A percentile compares a stretch with the other conserved stretches of the same genome.
Evolutionary conservation across 2,888 invertebrate genomes (phyloP).

Genomic region (Cephus runcator): DNA sequence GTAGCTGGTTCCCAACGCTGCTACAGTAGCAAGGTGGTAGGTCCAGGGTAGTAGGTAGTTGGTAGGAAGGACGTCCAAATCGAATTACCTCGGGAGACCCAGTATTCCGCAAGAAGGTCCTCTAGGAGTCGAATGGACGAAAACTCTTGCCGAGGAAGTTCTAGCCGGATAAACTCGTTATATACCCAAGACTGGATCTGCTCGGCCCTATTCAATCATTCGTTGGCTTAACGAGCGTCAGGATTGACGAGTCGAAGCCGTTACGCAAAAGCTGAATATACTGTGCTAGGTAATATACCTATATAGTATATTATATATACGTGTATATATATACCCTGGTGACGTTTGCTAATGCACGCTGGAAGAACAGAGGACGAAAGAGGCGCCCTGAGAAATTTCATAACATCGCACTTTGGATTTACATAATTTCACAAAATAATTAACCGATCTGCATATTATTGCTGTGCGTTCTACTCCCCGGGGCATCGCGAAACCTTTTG

Average conservation of each 20-base stretch:
- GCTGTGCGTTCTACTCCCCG: conserved; percentile 4
- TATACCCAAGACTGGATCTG: not conserved
- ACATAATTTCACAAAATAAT: conserved; percentile 51
- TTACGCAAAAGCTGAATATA: not conserved
- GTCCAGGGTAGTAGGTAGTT: not conserved
- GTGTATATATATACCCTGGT: not conserved
- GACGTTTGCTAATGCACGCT: not conserved
- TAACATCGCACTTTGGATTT: conserved; percentile 33
- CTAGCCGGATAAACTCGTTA: conserved; percentile 41
- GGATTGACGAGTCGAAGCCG: conserved; percentile 3
- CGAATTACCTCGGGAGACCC: conserved; percentile 51
- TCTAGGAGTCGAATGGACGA: conserved; percentile 29
- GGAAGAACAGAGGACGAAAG: not conserved
- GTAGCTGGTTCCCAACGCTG: conserved; percentile 20
- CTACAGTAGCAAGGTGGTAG: too few species aligned
- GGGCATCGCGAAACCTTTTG: conserved; percentile 9
- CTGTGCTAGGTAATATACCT: not conserved
- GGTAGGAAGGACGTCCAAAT: conserved; percentile 33
- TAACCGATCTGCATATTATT: conserved; percentile 49
- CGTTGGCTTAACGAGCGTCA: conserved; percentile 36
- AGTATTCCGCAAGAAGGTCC: conserved; percentile 31
- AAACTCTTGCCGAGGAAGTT: conserved; percentile 23
- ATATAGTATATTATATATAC: not conserved
- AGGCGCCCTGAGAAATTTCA: conserved; percentile 25
- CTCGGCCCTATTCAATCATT: conserved; percentile 42